Percentiles rank a stretch among this genome's conserved stretches.
phyloP scores from a whole-genome alignment of 2,888 invertebrate species.

The Galerucella pusilla region DNA sequence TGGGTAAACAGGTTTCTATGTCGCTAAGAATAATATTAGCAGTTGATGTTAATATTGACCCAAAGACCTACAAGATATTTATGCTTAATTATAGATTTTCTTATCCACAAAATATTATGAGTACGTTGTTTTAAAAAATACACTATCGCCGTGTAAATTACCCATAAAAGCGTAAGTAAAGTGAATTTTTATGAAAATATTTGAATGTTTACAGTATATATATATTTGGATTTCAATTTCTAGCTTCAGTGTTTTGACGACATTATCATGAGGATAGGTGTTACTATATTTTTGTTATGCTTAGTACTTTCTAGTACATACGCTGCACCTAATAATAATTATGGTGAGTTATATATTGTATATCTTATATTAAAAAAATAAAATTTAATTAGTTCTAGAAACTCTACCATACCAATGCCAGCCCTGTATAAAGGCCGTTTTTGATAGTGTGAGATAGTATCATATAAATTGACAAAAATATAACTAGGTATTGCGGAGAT shows the following conservation, averaged over 20 bases:
- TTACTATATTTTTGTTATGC: not conserved
- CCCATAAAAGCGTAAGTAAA: not conserved
- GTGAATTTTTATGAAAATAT: not conserved
- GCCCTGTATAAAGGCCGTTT: no score
- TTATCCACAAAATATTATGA: not conserved
- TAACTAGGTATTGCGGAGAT: no score
- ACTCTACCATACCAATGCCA: no score
- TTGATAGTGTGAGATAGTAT: no score
- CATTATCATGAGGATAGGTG: not conserved
- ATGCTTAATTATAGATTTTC: not conserved
- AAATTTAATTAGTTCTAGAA: no score
- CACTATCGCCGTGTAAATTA: not conserved
- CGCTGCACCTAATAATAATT: not conserved
- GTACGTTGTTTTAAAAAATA: not conserved
- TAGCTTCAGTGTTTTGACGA: not conserved
- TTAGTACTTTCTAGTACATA: not conserved
- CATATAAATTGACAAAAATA: no score
- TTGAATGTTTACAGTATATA: not conserved
- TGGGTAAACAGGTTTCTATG: conserved; percentile 16
- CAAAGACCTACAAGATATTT: conserved; percentile 2
- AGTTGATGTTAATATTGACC: conserved; percentile 4
- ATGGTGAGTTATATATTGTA: not conserved
- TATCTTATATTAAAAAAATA: no score
- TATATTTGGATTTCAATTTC: not conserved
- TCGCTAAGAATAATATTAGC: not conserved